Conservation (phyloP, 2,888 invertebrate genomes). For the Sepiola atlantica region DNA sequence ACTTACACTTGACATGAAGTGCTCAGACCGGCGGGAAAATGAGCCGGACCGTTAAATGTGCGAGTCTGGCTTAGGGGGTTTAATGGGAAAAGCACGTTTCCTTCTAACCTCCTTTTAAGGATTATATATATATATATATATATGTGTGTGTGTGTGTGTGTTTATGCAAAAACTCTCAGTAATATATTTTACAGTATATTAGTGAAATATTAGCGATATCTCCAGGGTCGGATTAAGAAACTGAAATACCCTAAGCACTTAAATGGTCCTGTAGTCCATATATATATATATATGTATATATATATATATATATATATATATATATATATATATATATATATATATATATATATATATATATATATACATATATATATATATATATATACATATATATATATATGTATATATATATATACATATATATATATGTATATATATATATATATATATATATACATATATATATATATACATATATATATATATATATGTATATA, state of each 20-base stretch:
- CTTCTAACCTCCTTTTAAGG: background rate
- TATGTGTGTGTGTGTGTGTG: too few species aligned
- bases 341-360: background rate
- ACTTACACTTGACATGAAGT: background rate
- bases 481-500: too few species aligned
- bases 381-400: background rate
- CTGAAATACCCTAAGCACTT: too few species aligned
- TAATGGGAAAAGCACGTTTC: background rate
- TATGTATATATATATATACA: background rate
- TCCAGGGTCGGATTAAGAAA: too few species aligned
- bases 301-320: background rate
- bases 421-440: background rate
- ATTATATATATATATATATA: too few species aligned
- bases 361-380: background rate
- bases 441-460: background rate
- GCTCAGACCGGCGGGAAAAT: background rate
- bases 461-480: too few species aligned
- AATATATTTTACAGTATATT: too few species aligned
- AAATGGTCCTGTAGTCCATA: too few species aligned
- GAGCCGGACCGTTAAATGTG: conserved; percentile 7
- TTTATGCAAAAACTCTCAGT: too few species aligned
- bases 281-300: background rate
- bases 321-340: background rate
- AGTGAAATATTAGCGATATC: too few species aligned
- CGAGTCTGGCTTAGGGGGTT: too few species aligned